A percentile compares a stretch with the other conserved stretches of the same genome.
Conservation (phyloP, 2,888 invertebrate genomes). For the Microctonus hyperodae region DNA sequence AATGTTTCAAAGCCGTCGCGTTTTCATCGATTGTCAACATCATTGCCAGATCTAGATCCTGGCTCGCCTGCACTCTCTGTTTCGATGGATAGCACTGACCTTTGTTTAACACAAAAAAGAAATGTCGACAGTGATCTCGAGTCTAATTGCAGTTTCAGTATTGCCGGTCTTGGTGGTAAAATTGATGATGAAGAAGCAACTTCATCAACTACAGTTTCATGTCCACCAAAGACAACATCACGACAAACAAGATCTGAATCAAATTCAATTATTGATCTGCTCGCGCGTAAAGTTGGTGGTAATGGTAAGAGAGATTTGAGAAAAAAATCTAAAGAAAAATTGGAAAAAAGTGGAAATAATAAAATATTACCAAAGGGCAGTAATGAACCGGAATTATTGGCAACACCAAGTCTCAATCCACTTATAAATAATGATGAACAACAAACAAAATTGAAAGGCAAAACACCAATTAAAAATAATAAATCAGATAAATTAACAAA, state of each 20-base stretch:
- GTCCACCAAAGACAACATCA: conserved; percentile 62
- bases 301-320: conserved; percentile 64
- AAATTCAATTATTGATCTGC: conserved; percentile 72
- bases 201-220: conserved; percentile 72
- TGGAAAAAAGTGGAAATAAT: conserved; percentile 61
- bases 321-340: conserved; percentile 66
- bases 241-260: conserved; percentile 62
- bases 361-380: conserved; percentile 69
- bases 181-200: conserved; percentile 73
- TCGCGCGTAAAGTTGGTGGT: conserved; percentile 72
- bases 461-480: conserved; percentile 48
- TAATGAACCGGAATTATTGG: conserved; percentile 67
- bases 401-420: conserved; percentile 70
- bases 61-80: conserved; percentile 75
- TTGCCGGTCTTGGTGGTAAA: conserved; percentile 64
- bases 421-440: conserved; percentile 40
- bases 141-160: conserved; percentile 71
- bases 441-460: conserved; percentile 43
- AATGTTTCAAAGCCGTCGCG: conserved; percentile 79
- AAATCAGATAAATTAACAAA: conserved; percentile 48
- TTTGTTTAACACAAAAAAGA: conserved; percentile 54
- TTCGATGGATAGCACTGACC: conserved; percentile 66
- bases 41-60: conserved; percentile 80
- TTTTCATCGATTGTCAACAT: conserved; percentile 74
- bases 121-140: conserved; percentile 71